Conservation (phyloP, 2,113 vertebrate genomes). For the Albula glossodonta region DNA sequence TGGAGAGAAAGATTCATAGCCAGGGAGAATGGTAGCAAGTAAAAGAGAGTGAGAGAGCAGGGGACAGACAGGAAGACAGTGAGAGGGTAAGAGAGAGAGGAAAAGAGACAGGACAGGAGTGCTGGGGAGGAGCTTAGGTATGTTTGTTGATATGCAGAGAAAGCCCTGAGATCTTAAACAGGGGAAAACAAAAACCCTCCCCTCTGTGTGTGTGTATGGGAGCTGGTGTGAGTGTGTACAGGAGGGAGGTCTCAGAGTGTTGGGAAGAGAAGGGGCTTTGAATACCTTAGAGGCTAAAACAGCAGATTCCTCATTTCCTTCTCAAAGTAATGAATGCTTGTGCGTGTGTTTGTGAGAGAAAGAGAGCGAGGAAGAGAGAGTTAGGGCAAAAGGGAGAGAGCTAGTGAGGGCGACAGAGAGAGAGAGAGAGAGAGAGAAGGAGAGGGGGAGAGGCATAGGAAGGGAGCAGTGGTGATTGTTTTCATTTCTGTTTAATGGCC, state of each 20-base stretch:
- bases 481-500: constrained; percentile 47
- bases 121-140: constrained; percentile 1
- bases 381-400: constrained; percentile 4
- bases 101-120: not conserved
- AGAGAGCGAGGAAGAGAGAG: constrained; percentile 1
- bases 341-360: constrained; percentile 22
- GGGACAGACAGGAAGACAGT: constrained; percentile 4
- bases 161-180: not conserved
- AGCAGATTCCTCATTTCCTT: constrained; percentile 33
- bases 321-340: constrained; percentile 12
- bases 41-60: not conserved
- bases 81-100: constrained; percentile 12
- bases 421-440: constrained; percentile 7
- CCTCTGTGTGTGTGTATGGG: not conserved
- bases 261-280: constrained; percentile 13
- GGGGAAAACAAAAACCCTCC: not conserved
- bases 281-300: constrained; percentile 23
- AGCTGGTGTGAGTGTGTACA: constrained; percentile 14
- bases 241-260: not conserved
- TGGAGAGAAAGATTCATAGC: constrained; percentile 1
- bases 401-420: not conserved
- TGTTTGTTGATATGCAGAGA: not conserved
- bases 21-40: constrained; percentile 3
- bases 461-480: constrained; percentile 38
- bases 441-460: constrained; percentile 26